Conservation (phyloP, 2,888 invertebrate species). For the Metallyticus violacea region DNA sequence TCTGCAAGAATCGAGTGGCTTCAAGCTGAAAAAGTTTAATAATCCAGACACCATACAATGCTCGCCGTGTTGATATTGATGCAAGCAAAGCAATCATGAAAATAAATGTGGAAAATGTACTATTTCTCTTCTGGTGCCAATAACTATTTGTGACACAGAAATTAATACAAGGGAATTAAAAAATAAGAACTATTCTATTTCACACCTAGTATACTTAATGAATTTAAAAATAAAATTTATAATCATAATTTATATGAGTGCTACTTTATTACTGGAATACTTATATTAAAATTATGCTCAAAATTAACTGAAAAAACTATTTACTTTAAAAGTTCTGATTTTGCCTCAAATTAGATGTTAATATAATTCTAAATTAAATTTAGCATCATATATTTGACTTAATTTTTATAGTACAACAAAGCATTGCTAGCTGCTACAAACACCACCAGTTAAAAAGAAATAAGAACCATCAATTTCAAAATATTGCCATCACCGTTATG, state of each 20-base stretch:
- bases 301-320: not conserved
- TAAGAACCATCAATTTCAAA: not conserved
- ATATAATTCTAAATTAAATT: not conserved
- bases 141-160: not conserved
- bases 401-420: not conserved
- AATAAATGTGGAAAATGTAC: not conserved
- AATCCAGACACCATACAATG: conserved; percentile 24
- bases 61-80: conserved; percentile 29
- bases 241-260: not conserved
- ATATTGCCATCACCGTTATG: not conserved
- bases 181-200: not conserved
- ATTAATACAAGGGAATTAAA: not conserved
- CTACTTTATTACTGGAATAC: not conserved
- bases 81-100: not conserved
- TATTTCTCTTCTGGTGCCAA: not conserved
- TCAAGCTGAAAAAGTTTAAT: conserved; percentile 3
- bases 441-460: not conserved
- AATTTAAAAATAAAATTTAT: not conserved
- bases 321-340: not conserved
- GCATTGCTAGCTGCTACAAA: not conserved
- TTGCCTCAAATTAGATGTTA: not conserved
- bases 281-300: not conserved
- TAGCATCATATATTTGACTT: not conserved
- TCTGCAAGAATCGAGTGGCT: conserved; percentile 17
- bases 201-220: not conserved